A percentile compares a stretch with the other conserved stretches of the same genome.
These are phyloP conservation scores for Thalpophila matura DNA, from an alignment of 2,888 invertebrate species.

Conservation along the genomic window DNA sequence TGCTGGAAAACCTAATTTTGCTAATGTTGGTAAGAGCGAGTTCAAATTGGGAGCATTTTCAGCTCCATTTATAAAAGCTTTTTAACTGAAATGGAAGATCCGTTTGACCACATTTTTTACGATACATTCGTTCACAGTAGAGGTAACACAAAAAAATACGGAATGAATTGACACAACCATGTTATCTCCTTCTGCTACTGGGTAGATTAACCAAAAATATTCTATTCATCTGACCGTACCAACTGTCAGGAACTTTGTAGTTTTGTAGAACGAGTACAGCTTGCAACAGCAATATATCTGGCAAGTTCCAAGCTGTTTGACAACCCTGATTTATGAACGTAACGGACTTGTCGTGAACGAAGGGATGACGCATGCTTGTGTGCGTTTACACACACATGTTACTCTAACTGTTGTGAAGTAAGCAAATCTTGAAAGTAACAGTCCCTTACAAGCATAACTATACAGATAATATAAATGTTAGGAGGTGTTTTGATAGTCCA, in stretches of 20 bases:
- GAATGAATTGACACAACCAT: not conserved
- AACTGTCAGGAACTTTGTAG: conserved; percentile 58
- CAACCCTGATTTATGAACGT: conserved; percentile 82
- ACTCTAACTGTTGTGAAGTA: conserved; percentile 21
- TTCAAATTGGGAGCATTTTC: conserved; percentile 13
- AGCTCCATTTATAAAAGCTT: conserved; percentile 31
- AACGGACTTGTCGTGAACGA: conserved; percentile 52
- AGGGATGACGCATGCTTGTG: conserved; percentile 38
- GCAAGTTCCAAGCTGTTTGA: conserved; percentile 78
- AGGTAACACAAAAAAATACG: not conserved
- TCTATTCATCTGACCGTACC: conserved; percentile 19
- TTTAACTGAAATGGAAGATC: conserved; percentile 6
- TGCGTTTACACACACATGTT: conserved; percentile 23
- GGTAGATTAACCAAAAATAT: conserved; percentile 14
- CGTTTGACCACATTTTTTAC: not conserved
- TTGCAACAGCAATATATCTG: conserved; percentile 79
- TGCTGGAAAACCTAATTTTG: conserved; percentile 31
- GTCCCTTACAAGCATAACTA: conserved; percentile 30
- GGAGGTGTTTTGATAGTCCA: conserved; percentile 44
- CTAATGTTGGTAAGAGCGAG: conserved; percentile 24
- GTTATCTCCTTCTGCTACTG: not conserved
- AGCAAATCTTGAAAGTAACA: conserved; percentile 43
- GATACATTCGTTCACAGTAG: not conserved
- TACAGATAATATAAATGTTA: conserved; percentile 39
- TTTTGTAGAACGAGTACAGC: conserved; percentile 65